Evolutionary conservation across 1,140 invertebrate species (phyloP), one percentile per base, ranked within the genome.

Genomic region (Atta cephalotes): DNA sequence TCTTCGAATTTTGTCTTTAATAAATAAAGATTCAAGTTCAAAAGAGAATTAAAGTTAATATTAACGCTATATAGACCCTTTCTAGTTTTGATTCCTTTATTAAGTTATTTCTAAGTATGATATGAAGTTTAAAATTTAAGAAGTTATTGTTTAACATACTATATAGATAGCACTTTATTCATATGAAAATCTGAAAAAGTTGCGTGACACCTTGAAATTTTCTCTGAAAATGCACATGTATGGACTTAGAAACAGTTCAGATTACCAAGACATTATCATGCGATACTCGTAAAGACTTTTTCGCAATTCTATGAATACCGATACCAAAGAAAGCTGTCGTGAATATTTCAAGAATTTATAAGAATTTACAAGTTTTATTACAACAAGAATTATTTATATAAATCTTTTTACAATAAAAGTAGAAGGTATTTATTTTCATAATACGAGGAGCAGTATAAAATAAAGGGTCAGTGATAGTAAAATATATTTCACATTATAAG

Each of bases 161-260:
- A 60, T 25, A 31, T 31, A 18, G 6, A 51, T 51, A 45, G 25
- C 5, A 1, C 31, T 39, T 35, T 74, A 72, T 31, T 18, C 4
- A 2, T n/a, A 56, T 74, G 9, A 71, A 71, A 71, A 49, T 49
- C 3, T 56, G 31, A 60, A 39, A 60, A 66, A 66, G 2, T 77
- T 25, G 9, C 7, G 1, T 28, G 0, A 25, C 0, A 77, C 21
- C 2, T 39, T 25, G 31, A 2, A 14, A 28, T 31, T 53, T 14
- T 74, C 71, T 74, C 4, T 35, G 71, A 56, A n/a, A 12, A 45
- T 5, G 21, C 72, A 53, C n/a, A n/a, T 7, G 7, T 60, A 25
- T 62, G n/a, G 25, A 45, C 58, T 39, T 45, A 25, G 9, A n/a
- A 45, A 18, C 39, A 77, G 58, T 62, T 77, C 21, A 18, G 7